Percentiles rank a stretch among this genome's conserved stretches.
Conservation (phyloP, 2,888 invertebrate genomes). For the Diogma glabrata region DNA sequence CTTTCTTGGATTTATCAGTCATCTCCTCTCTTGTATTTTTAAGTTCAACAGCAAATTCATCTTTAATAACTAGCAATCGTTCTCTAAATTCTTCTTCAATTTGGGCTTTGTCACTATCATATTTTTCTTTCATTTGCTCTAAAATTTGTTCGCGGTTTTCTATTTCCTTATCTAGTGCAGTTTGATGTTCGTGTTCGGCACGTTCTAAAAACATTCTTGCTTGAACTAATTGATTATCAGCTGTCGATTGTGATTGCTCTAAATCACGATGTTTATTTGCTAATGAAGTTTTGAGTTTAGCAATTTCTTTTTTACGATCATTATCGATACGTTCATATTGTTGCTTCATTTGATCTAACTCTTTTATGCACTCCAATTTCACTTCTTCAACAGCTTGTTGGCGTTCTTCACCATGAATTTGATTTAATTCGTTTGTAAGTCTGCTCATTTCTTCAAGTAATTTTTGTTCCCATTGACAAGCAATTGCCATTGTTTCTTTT, state of each 20-base stretch:
- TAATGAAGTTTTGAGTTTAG: conserved; percentile 51
- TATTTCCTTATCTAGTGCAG: conserved; percentile 34
- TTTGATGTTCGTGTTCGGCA: conserved; percentile 35
- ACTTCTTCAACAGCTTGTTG: conserved; percentile 43
- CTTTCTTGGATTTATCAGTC: conserved; percentile 49
- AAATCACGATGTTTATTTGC: conserved; percentile 53
- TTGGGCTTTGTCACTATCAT: conserved; percentile 57
- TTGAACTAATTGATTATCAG: conserved; percentile 52
- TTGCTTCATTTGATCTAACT: conserved; percentile 41
- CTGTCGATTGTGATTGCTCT: conserved; percentile 48
- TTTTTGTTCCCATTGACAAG: conserved; percentile 51
- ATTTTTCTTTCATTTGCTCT: conserved; percentile 38
- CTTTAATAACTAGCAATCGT: conserved; percentile 37
- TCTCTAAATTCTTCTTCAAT: conserved; percentile 64
- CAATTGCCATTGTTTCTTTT: conserved; percentile 43
- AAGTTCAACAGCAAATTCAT: conserved; percentile 34
- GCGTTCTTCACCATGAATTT: conserved; percentile 48
- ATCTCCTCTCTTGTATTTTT: conserved; percentile 46
- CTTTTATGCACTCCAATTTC: conserved; percentile 44
- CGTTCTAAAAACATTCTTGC: conserved; percentile 36
- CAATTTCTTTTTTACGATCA: conserved; percentile 46
- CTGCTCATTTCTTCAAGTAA: conserved; percentile 47
- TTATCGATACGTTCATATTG: conserved; percentile 44
- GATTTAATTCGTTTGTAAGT: conserved; percentile 48
- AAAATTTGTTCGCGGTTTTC: conserved; percentile 31